Percentiles rank a stretch among this genome's conserved stretches.
phyloP scores from a whole-genome alignment of 1,140 invertebrate genomes.

The Ridgeia piscesae region DNA sequence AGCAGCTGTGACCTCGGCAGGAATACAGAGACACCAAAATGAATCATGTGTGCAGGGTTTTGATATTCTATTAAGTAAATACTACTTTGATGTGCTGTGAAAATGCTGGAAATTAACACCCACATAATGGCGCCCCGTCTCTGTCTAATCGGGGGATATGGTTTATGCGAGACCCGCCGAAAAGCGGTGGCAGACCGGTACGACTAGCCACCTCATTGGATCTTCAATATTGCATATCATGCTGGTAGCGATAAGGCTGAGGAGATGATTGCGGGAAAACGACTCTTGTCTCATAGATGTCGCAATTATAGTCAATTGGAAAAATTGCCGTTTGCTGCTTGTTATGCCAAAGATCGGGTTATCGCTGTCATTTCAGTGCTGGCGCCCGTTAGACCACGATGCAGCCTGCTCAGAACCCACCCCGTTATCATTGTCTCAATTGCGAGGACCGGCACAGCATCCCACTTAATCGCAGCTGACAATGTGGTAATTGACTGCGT shows the following conservation, averaged over 20 bases:
- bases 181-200: neutral
- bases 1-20: neutral
- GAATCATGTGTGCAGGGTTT: neutral
- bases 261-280: neutral
- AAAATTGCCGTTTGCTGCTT: constrained; percentile 1
- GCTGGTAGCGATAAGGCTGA: neutral
- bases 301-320: neutral
- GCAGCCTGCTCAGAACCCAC: neutral
- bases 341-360: neutral
- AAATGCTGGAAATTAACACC: neutral
- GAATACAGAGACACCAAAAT: neutral
- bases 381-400: neutral
- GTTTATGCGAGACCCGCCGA: neutral
- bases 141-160: neutral
- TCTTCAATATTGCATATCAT: constrained; percentile 2
- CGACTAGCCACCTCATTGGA: neutral
- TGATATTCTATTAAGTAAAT: neutral
- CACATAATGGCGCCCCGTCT: neutral
- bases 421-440: neutral
- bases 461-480: neutral
- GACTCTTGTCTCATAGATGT: neutral
- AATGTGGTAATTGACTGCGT: neutral
- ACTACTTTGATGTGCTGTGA: neutral
- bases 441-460: neutral
- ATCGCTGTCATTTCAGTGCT: neutral